Evolutionary conservation across 2,113 vertebrate species (phyloP).

Genomic region (Scolopax mira): DNA sequence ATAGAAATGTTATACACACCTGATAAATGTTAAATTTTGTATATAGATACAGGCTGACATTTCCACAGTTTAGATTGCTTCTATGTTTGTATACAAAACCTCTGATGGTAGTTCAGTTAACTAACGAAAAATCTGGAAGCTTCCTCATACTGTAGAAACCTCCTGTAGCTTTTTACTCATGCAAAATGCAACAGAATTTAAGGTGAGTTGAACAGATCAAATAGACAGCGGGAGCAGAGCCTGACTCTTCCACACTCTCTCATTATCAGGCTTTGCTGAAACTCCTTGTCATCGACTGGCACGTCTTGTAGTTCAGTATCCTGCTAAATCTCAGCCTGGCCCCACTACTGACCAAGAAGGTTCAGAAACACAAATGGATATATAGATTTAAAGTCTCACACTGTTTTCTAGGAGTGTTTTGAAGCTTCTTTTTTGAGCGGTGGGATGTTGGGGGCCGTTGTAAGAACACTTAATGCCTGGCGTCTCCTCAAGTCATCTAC

Average conservation of each 20-base stretch:
- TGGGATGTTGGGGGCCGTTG: constrained; percentile 35
- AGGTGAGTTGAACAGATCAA: constrained; percentile 1
- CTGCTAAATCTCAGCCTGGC: neutral
- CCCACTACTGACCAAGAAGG: neutral
- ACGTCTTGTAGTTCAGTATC: neutral
- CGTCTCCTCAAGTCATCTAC: constrained; percentile 11
- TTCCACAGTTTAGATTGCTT: neutral
- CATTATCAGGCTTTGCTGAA: constrained; percentile 3
- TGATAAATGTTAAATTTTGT: neutral
- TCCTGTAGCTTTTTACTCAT: neutral
- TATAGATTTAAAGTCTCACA: neutral
- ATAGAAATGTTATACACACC: neutral
- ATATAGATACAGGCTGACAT: neutral
- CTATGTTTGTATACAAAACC: neutral
- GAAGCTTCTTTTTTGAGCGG: neutral
- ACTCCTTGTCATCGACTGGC: neutral
- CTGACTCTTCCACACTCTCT: neutral
- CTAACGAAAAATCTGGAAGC: constrained; percentile 2
- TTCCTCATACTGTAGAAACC: neutral
- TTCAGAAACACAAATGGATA: neutral
- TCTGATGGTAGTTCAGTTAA: neutral
- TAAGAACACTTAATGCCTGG: constrained; percentile 57
- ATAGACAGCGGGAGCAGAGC: neutral
- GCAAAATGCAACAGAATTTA: neutral
- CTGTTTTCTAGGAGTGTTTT: constrained; percentile 5